Evolutionary conservation across 2,113 vertebrate species (phyloP).

Genomic region (Ovis canadensis): DNA sequence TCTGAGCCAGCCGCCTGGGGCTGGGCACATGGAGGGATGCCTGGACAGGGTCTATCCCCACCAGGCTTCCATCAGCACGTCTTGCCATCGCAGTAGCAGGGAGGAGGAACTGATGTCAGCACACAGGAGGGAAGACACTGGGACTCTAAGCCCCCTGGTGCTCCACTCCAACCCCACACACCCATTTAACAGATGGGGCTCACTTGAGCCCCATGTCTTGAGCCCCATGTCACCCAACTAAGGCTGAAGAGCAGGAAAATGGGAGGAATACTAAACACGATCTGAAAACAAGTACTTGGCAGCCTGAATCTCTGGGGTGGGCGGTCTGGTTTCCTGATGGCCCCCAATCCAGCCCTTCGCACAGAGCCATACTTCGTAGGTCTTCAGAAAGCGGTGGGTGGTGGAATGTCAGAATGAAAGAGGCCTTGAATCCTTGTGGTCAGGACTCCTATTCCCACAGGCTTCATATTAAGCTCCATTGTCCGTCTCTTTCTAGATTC

Average conservation of each 20-base stretch:
- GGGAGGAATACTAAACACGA: background rate
- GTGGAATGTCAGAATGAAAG: background rate
- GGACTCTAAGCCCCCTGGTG: background rate
- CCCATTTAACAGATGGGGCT: background rate
- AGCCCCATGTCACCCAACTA: background rate
- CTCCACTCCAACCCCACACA: rapidly evolving
- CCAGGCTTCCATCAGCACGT: background rate
- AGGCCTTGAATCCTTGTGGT: background rate
- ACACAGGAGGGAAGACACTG: background rate
- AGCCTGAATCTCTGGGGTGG: background rate
- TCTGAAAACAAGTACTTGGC: background rate
- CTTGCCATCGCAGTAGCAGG: background rate
- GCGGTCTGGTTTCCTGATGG: background rate
- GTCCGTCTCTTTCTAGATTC: background rate
- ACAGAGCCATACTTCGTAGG: rapidly evolving
- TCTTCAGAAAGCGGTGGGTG: background rate
- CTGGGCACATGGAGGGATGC: background rate
- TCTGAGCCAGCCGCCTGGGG: background rate
- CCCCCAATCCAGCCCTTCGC: background rate
- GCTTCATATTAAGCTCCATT: background rate
- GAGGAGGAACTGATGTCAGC: background rate
- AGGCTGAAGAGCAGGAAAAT: background rate
- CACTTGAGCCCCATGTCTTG: background rate
- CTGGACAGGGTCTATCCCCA: rapidly evolving
- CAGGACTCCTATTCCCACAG: background rate